Percentiles rank a stretch among this genome's conserved stretches.
phyloP scores from a whole-genome alignment of 2,888 invertebrate species.

The Cinara cedri region DNA sequence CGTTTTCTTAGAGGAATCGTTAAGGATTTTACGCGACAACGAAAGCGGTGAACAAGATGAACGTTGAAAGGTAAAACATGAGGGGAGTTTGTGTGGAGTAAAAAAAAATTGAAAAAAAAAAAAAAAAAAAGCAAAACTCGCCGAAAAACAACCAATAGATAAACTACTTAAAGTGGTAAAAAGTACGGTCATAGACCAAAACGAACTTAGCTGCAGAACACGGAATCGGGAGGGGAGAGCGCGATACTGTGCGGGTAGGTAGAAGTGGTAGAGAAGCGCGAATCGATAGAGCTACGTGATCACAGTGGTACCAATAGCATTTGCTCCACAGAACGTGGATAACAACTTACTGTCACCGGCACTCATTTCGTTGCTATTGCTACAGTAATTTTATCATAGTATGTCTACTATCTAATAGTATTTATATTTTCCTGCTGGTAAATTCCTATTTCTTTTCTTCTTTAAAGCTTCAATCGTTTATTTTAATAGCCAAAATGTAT shows the following conservation, averaged over 20 bases:
- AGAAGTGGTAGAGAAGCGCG: not conserved
- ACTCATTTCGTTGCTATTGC: not conserved
- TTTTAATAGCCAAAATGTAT: too few species aligned
- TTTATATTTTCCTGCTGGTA: too few species aligned
- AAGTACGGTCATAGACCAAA: not conserved
- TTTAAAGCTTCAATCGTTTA: too few species aligned
- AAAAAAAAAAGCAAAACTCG: not conserved
- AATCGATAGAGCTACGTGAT: conserved; percentile 42
- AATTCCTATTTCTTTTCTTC: too few species aligned
- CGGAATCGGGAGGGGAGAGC: conserved; percentile 15
- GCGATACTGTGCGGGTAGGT: not conserved
- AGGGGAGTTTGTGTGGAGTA: not conserved
- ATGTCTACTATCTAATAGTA: too few species aligned
- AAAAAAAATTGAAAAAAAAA: not conserved
- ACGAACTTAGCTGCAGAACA: not conserved
- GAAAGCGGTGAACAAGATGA: not conserved
- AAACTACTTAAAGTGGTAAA: conserved; percentile 27
- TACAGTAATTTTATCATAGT: too few species aligned
- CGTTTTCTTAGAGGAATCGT: conserved; percentile 39
- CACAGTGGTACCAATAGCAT: conserved; percentile 35
- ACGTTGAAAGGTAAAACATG: not conserved
- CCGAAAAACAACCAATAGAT: conserved; percentile 24
- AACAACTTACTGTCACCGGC: not conserved
- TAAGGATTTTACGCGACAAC: conserved; percentile 18
- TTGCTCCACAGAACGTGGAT: too few species aligned